Base-by-base conservation (phyloP, 2,113 vertebrate species). In the Corythaeola cristata region DNA sequence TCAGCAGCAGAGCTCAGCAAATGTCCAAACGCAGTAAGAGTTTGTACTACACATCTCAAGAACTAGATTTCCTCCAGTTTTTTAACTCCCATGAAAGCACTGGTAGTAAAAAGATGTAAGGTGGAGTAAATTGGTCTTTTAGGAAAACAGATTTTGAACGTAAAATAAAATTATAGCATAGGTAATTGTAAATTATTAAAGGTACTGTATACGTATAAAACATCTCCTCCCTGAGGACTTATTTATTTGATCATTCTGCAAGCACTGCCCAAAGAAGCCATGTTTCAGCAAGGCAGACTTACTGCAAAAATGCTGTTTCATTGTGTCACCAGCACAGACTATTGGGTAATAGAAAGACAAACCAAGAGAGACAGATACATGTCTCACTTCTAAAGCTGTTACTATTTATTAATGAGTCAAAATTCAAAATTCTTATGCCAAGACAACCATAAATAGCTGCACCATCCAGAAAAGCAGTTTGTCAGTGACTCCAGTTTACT, bases 311-410 rank as follows among this genome's bases (percentile, higher is more conserved):
- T 8, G 12, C 15, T 27, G 37, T 44, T 87, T 73, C 41, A 21
- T 7, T 67, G 11, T 37, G 44, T 33, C 52, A 67, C 56, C 35
- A 59, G 21, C 0, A 0, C 0, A 8, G 23, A 22, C 12, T 6
- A 67, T 0, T 18, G 45, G 18, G 16, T 47, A 78, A 28, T 0
- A 74, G 64, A 63, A 69, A 53, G 44, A 39, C 49, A 86, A 78
- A 50, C 18, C n/a, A 77, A 56, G n/a, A 68, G 27, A 52, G 30
- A 39, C 6, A 2, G 30, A 41, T 32, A 50, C 0, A 1, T 2
- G 23, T 53, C 24, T 90, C 60, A 15, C 39, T 93, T 77, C 50
- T 39, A 63, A 67, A 15, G n/a, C 28, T 1, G 1, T 24, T 62
- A 47, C 22, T 74, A 24, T 15, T 73, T 45, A 77, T 23, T 71